Percentiles rank a stretch among this genome's conserved stretches.
phyloP scores from a whole-genome alignment of 2,113 vertebrate genomes.

The Perca flavescens region DNA sequence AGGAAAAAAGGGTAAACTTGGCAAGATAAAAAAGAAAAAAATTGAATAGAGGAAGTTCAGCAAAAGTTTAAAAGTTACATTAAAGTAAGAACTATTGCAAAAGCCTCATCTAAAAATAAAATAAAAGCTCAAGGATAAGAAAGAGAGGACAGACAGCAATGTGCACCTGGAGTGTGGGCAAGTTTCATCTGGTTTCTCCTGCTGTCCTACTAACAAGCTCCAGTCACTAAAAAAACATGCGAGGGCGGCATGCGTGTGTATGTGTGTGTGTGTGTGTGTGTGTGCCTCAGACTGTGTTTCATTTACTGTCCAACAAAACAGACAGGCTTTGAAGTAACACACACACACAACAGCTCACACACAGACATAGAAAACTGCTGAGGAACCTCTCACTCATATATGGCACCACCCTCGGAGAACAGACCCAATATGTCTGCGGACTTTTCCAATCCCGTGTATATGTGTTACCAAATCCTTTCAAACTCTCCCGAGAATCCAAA shows the following conservation, averaged over 20 bases:
- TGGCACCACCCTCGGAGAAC: conserved; percentile 44
- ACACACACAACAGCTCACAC: conserved; percentile 23
- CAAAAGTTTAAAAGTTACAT: not conserved
- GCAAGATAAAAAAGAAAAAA: not conserved
- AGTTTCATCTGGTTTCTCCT: conserved; percentile 58
- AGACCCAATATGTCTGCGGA: conserved; percentile 31
- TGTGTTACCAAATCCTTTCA: conserved; percentile 12
- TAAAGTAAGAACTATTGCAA: conserved; percentile 12
- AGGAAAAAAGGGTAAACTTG: not conserved
- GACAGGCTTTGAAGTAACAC: conserved; percentile 59
- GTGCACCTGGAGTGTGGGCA: conserved; percentile 66
- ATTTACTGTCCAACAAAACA: conserved; percentile 54
- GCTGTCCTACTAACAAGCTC: conserved; percentile 67
- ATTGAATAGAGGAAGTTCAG: not conserved
- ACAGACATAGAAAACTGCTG: conserved; percentile 21
- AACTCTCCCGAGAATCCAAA: not conserved
- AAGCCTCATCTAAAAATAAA: conserved; percentile 16
- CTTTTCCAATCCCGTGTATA: conserved; percentile 11
- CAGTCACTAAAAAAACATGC: conserved; percentile 49
- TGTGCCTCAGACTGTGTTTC: conserved; percentile 35
- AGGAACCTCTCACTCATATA: conserved; percentile 50
- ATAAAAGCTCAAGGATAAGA: conserved; percentile 16
- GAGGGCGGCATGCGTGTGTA: conserved; percentile 8
- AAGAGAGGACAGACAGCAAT: conserved; percentile 17
- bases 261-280: conserved; percentile 22